Evolutionary conservation across 2,888 invertebrate genomes (phyloP).

Genomic region (Masnerella sp.): DNA sequence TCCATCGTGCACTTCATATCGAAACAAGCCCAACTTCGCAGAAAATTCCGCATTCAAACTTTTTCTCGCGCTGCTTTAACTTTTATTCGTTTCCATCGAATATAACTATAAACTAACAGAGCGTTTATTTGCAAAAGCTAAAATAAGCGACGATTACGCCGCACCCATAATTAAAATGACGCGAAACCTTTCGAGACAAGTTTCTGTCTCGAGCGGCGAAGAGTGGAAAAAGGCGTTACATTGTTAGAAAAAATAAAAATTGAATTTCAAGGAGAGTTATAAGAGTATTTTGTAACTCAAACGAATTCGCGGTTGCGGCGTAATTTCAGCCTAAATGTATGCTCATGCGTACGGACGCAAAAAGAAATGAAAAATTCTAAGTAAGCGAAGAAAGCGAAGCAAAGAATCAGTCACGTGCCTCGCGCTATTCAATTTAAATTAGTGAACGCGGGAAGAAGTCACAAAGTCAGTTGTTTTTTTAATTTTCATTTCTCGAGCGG

Average conservation of each 20-base stretch:
- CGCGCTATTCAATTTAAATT: constrained; percentile 47
- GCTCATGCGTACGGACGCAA: constrained; percentile 41
- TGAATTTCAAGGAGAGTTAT: constrained; percentile 33
- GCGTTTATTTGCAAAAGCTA: constrained; percentile 5
- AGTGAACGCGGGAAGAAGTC: constrained; percentile 25
- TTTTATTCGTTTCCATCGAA: constrained; percentile 48
- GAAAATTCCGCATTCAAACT: constrained; percentile 39
- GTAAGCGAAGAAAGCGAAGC: constrained; percentile 16
- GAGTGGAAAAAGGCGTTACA: neutral
- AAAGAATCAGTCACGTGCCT: constrained; percentile 33
- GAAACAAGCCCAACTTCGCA: constrained; percentile 51
- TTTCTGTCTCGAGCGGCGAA: too few relatives aligned
- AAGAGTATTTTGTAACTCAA: too few relatives aligned
- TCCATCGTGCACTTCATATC: constrained; percentile 55
- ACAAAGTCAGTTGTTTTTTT: constrained; percentile 60
- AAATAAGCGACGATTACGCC: constrained; percentile 47
- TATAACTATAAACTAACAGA: constrained; percentile 36
- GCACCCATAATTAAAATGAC: constrained; percentile 40
- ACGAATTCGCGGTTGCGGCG: too few relatives aligned
- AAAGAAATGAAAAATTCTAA: constrained; percentile 41
- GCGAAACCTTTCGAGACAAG: too few relatives aligned
- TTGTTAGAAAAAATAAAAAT: constrained; percentile 28
- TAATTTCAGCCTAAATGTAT: too few relatives aligned
- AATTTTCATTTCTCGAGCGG: constrained; percentile 63
- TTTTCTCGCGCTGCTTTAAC: constrained; percentile 38